Evolutionary conservation across 2,888 invertebrate species (phyloP).

Genomic region (Vesta saturnalis): DNA sequence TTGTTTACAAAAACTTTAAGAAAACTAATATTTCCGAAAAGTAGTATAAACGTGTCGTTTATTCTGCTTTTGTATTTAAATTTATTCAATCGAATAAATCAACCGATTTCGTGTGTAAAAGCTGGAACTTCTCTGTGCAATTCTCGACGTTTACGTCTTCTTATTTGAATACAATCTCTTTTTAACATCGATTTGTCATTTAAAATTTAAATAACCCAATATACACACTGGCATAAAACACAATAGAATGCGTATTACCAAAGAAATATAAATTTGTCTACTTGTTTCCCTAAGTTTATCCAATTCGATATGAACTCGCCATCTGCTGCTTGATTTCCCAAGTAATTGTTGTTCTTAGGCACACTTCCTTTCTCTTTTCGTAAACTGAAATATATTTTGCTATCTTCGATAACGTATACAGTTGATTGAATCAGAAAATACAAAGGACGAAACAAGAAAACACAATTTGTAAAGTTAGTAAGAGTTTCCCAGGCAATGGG

Average conservation of each 20-base stretch:
- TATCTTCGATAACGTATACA: slow-evolving; percentile 34
- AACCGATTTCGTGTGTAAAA: slow-evolving; percentile 51
- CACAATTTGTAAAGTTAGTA: slow-evolving; percentile 61
- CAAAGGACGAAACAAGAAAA: slow-evolving; percentile 59
- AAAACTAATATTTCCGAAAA: slow-evolving; percentile 38
- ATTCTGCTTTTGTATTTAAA: slow-evolving; percentile 47
- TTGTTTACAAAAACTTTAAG: slow-evolving; percentile 36
- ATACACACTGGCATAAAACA: slow-evolving; percentile 38
- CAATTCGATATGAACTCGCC: slow-evolving; percentile 42
- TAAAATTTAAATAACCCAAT: slow-evolving; percentile 46
- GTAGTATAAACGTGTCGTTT: slow-evolving; percentile 45
- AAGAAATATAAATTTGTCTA: slow-evolving; percentile 41
- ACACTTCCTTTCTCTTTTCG: slow-evolving; percentile 33
- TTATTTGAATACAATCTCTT: slow-evolving; percentile 55
- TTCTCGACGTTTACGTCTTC: slow-evolving; percentile 50
- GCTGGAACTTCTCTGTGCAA: slow-evolving; percentile 50
- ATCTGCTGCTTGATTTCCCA: slow-evolving; percentile 38
- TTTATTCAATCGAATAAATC: slow-evolving; percentile 49
- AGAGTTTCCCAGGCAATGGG: slow-evolving; percentile 52
- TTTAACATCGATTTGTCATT: slow-evolving; percentile 53
- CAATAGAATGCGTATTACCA: slow-evolving; percentile 38
- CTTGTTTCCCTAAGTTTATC: slow-evolving; percentile 40
- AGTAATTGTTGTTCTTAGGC: slow-evolving; percentile 27
- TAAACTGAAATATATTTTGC: slow-evolving; percentile 13
- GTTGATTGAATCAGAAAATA: slow-evolving; percentile 58